Evolutionary conservation across 2,113 vertebrate genomes (phyloP), one percentile per base, ranked within the genome.

Genomic region (Vulpes vulpes): DNA sequence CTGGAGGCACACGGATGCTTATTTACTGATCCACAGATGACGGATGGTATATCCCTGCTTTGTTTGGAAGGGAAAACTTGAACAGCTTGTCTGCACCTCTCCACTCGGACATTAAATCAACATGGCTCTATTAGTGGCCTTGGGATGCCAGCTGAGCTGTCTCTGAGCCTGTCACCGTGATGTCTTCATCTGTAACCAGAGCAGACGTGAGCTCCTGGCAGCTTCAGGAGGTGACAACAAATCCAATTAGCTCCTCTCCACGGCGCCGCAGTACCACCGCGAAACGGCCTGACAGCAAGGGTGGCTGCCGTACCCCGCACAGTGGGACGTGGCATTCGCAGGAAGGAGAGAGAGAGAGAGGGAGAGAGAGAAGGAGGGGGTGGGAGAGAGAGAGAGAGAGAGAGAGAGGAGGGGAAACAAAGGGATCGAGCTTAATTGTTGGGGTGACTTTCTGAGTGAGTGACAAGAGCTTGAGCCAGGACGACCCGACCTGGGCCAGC

Each of bases 241-340:
- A 99, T 99, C 99, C 99, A 99, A 99, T 99, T 99, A 99, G 99
- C 99, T 99, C 99, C 99, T 99, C 99, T 99, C 99, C 99, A 99
- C 98, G 99, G 99, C 98, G 99, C 99, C 98, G 96, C 99, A 98
- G 99, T 94, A 98, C 99, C 97, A 97, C 98, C 97, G 99, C 96
- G 98, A 99, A 98, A 98, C 98, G 99, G 98, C 99, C 99, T 98
- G 99, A 99, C 98, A 98, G 99, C 98, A 98, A 99, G 98, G 98
- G 99, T 98, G 99, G 98, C 98, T 97, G 98, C 97, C 86, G 98
- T 98, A 98, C 98, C 98, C 98, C 1, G 97, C 99, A 97, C 99
- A 98, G 99, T 98, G 98, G 99, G 99, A 97, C 98, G 94, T 94
- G 97, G 98, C 97, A 96, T 98, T 97, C 82, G 0, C 89, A 0